Evolutionary conservation across 2,113 vertebrate species (phyloP), one percentile per base, ranked within the genome.

Genomic region (Hucho hucho): DNA sequence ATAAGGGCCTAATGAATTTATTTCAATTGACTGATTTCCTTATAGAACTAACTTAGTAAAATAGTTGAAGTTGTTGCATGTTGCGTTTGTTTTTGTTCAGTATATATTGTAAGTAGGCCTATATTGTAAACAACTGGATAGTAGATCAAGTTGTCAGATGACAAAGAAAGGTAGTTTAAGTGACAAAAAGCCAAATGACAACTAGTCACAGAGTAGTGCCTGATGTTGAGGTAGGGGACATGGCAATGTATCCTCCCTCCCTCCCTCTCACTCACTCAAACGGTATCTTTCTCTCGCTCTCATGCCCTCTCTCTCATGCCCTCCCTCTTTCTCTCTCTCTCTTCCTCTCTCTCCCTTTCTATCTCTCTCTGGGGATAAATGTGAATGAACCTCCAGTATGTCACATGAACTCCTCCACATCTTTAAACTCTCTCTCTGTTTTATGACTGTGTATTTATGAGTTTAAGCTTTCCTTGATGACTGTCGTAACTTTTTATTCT

Each of bases 151-250:
- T 49, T 49, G 47, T 49, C 47, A 16, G 14, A 49, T 12, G 47
- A 49, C 47, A 0, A 49, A 14, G 47, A 49, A 49, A 12, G 14
- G 47, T 49, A 49, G 47, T 12, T 16, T 9, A 9, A 37, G 32
- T 37, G 32, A 37, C 32, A 37, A 49, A 49, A 14, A 49, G 3
- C 3, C 47, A 49, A 49, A 16, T 49, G 47, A 49, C 47, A 49
- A 49, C 11, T 49, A 49, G 14, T 4, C 14, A 14, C 47, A 49
- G 11, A 49, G 47, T 49, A 49, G 22, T 24, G 24, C 22, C 47
- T 28, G 16, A 32, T 29, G 49, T 29, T 56, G 16, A 49, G 18
- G 65, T 11, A 75, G 73, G 14, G 76, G 70, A 69, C 80, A 79
- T 76, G 72, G 63, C 14, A 4, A 0, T 53, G 64, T n/a, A 1